Base-by-base conservation (phyloP, 2,113 vertebrate species). In the Ceyx melanurus region DNA sequence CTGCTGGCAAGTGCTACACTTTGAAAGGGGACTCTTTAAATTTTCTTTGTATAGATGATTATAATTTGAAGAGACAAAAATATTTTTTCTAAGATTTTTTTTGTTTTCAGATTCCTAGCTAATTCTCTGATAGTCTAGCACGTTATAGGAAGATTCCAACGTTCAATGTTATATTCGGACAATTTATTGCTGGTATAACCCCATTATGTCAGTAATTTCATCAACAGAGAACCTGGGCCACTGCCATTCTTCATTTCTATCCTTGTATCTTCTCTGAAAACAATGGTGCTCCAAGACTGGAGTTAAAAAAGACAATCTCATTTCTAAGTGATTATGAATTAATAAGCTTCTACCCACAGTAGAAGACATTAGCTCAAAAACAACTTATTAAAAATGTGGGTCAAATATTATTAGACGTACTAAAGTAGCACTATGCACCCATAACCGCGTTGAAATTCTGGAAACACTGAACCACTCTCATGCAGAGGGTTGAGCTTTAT, bases 41-140 rank as follows among this genome's bases (percentile, higher is more conserved):
- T 82, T 92, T 88, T 95, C 68, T 80, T 96, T 97, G 96, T 88
- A 90, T 77, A 93, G 70, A 88, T 76, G 28, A 93, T 31, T 70
- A 92, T 79, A 78, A 92, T 83, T 92, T n/a, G 65, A 91, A 96
- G 53, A 93, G 57, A 82, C 66, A 91, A 96, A 91, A 85, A 91
- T 54, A 88, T 12, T 54, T 37, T 82, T 91, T 91, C 79, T 67
- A 82, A 67, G 56, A 66, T 76, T 76, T 82, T 71, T 74, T 74
- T 68, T 91, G 61, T 86, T 93, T 92, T 40, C 79, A 83, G 80
- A 54, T 56, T 61, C 45, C 37, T 79, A 88, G 35, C 61, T 92
- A 89, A 89, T 90, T 90, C 51, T 80, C 33, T 88, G 42, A 45
- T 50, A 74, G 62, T 67, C 10, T 70, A 88, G 70, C 51, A 68